Evolutionary conservation across 2,888 invertebrate species (phyloP), one percentile per base, ranked within the genome.

Genomic region (Macropis europaea): DNA sequence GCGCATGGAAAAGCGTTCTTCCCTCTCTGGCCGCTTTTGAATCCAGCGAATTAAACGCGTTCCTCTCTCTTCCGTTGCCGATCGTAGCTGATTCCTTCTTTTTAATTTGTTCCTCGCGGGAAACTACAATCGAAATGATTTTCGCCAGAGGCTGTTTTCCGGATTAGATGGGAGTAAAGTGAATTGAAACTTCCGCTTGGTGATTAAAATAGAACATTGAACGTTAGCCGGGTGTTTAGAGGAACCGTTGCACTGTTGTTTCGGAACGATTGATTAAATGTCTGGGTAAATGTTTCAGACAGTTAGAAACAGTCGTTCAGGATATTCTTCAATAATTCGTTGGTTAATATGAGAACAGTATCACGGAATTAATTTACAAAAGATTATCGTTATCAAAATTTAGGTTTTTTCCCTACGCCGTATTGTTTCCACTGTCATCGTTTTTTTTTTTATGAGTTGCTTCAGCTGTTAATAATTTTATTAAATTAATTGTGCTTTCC

Each of bases 31-130:
- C 13, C 13, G 13, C 17, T 32, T 28, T 19, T 17, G 30, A 38
- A 66, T 60, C 22, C 24, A 6, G 28, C 59, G 59, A 43, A 57
- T 66, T 61, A 53, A 62, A 54, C 67, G 53, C 15, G 19, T 34
- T 38, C 22, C 24, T n/a, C n/a, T 5, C 4, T 26, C 28, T 19
- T 36, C 15, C 24, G 6, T 4, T 38, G 26, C 26, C 34, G n/a
- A 43, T 52, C 4, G 19, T 34, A 36, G 26, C 17, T 26, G 61
- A 45, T 47, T 47, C 19, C 24, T 22, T 3, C 3, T 1, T 2
- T 11, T 2, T 3, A 9, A 0, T 28, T 19, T 11, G 19, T 32
- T 30, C 22, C 28, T 13, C 28, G 6, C 28, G 17, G 22, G 42
- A 22, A 28, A 32, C 22, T 30, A 43, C 32, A 43, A 40, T 53